A percentile compares a stretch with the other conserved stretches of the same genome.
phyloP scores from a whole-genome alignment of 2,888 invertebrate genomes.

The Clusia tigrina region DNA sequence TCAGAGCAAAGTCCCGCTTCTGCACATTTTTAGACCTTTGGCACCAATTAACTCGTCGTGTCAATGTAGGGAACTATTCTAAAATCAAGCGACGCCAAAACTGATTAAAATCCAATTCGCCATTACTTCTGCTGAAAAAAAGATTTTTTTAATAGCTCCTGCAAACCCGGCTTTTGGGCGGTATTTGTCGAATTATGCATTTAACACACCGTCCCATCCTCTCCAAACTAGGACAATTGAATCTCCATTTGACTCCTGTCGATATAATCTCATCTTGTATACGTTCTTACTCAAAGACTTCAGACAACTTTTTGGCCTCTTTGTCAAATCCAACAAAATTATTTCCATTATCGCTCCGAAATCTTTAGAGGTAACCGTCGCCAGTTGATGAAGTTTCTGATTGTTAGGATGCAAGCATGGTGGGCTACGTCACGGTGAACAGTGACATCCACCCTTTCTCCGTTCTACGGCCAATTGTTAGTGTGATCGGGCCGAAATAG shows the following conservation, averaged over 20 bases:
- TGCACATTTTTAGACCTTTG: too few species aligned
- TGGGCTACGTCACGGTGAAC: neutral
- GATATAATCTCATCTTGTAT: neutral
- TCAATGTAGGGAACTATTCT: too few species aligned
- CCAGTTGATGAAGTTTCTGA: conserved; percentile 3
- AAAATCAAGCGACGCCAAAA: too few species aligned
- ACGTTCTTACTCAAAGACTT: neutral
- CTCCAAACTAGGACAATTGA: conserved; percentile 14
- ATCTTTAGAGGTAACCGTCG: neutral
- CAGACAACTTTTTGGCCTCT: too few species aligned
- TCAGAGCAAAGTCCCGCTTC: too few species aligned
- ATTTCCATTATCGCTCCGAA: neutral
- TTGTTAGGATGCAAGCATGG: neutral
- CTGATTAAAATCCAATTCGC: neutral
- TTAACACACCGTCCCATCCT: neutral
- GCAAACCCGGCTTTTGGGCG: neutral
- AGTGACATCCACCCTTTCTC: conserved; percentile 2
- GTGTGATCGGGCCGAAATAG: conserved; percentile 2
- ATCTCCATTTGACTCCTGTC: neutral
- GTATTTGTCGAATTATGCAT: neutral
- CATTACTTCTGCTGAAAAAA: neutral
- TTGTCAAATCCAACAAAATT: conserved; percentile 13
- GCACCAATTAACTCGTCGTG: too few species aligned
- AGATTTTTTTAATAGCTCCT: neutral
- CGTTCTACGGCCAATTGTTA: neutral